Conservation (phyloP, 2,797 vertebrate genomes). For the Acanthopagrus latus region DNA sequence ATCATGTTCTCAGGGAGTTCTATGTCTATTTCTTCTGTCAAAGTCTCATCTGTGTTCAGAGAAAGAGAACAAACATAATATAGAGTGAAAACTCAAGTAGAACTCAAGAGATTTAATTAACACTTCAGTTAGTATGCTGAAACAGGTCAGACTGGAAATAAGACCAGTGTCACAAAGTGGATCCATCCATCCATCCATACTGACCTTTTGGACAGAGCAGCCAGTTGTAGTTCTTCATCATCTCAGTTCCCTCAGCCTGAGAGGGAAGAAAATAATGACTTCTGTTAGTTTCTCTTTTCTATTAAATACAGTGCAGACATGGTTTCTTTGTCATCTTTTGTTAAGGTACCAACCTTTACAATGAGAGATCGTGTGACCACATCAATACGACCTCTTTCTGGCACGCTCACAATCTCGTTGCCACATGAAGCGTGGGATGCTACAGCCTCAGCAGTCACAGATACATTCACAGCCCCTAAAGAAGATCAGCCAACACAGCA, state of each 20-base stretch:
- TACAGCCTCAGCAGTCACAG: slow-evolving; percentile 83
- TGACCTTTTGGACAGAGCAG: slow-evolving; percentile 83
- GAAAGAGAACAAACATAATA: slow-evolving; percentile 1
- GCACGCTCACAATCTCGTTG: slow-evolving; percentile 79
- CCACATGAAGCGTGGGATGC: slow-evolving; percentile 75
- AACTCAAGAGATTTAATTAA: neutral
- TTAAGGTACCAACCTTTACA: slow-evolving; percentile 75
- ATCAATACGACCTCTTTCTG: slow-evolving; percentile 82
- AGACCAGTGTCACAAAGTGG: neutral
- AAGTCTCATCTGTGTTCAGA: slow-evolving; percentile 54
- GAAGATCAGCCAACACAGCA: neutral
- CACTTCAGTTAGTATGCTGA: no score
- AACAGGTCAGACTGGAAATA: neutral
- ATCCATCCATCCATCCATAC: slow-evolving; percentile 4
- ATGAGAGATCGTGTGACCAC: slow-evolving; percentile 73
- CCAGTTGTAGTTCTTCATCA: slow-evolving; percentile 70
- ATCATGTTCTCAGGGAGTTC: slow-evolving; percentile 81
- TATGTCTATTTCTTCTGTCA: slow-evolving; percentile 66
- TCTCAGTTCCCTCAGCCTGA: slow-evolving; percentile 80
- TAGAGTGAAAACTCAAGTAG: neutral
- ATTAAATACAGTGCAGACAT: neutral
- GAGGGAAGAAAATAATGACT: neutral
- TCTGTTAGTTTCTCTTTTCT: neutral
- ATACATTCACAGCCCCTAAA: slow-evolving; percentile 84
- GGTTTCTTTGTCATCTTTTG: neutral